These are phyloP conservation scores for Hetaerina titia DNA, from an alignment of 2,888 invertebrate species.

Conservation along the genomic window DNA sequence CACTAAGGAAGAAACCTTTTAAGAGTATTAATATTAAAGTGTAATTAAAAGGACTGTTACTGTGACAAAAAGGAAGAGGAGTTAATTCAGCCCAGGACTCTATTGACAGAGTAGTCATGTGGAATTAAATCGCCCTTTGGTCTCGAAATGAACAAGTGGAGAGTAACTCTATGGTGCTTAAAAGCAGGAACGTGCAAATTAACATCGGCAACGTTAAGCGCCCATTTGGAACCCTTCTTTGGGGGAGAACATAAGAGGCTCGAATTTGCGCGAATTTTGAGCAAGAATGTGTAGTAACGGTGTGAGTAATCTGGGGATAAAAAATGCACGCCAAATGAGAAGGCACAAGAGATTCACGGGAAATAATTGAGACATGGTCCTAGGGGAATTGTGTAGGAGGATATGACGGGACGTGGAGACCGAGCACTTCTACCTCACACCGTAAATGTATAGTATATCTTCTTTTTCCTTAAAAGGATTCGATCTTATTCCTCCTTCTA, in stretches of 20 bases:
- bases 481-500: not conserved
- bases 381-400: not conserved
- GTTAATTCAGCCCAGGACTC: too few relatives aligned
- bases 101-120: too few relatives aligned
- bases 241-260: not conserved
- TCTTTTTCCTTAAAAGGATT: not conserved
- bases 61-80: too few relatives aligned
- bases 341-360: not conserved
- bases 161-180: too few relatives aligned
- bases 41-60: too few relatives aligned
- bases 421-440: not conserved
- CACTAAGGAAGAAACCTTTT: too few relatives aligned
- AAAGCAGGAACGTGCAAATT: too few relatives aligned
- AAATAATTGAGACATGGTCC: not conserved
- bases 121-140: too few relatives aligned
- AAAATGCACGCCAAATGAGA: too few relatives aligned
- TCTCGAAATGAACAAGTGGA: too few relatives aligned
- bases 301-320: not conserved
- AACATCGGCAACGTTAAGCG: not conserved
- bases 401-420: not conserved
- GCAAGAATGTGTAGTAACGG: not conserved
- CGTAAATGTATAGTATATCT: not conserved
- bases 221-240: not conserved
- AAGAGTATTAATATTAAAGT: too few relatives aligned
- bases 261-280: not conserved